A percentile compares a stretch with the other conserved stretches of the same genome.
phyloP scores from a whole-genome alignment of 2,888 invertebrate species.

The Melinaea marsaeus region DNA sequence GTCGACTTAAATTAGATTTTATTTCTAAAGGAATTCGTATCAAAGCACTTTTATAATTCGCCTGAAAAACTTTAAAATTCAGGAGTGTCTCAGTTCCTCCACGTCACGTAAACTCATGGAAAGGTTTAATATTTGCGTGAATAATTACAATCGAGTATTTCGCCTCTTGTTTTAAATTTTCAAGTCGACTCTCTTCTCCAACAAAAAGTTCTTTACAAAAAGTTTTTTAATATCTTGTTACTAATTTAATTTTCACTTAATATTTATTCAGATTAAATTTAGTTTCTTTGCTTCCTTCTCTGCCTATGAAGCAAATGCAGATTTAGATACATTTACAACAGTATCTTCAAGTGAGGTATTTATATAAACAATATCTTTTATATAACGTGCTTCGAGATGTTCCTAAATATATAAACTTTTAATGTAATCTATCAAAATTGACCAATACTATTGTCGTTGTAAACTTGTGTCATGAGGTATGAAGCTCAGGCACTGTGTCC shows the following conservation, averaged over 20 bases:
- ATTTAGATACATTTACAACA: no score
- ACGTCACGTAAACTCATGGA: conserved; percentile 22
- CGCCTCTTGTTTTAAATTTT: conserved; percentile 28
- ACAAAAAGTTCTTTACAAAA: conserved; percentile 9
- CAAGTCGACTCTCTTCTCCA: conserved; percentile 13
- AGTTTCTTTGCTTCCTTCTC: background rate
- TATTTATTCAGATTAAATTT: background rate
- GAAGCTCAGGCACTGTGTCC: no score
- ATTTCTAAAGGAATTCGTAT: background rate
- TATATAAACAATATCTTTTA: no score
- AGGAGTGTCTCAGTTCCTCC: conserved; percentile 22
- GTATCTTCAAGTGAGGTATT: no score
- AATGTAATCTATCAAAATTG: no score
- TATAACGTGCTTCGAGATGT: no score
- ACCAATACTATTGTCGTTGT: no score
- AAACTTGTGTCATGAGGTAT: no score
- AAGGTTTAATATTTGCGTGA: conserved; percentile 30
- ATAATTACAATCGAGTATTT: conserved; percentile 27
- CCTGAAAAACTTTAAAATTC: conserved; percentile 6
- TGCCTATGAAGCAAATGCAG: no score
- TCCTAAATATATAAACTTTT: no score
- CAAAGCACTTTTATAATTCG: background rate
- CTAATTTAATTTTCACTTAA: background rate
- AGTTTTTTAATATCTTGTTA: conserved; percentile 15
- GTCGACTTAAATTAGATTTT: background rate